Percentiles rank a stretch among this genome's conserved stretches.
Conservation (phyloP, 2,113 vertebrate genomes). For the Rhinolophus sinicus region DNA sequence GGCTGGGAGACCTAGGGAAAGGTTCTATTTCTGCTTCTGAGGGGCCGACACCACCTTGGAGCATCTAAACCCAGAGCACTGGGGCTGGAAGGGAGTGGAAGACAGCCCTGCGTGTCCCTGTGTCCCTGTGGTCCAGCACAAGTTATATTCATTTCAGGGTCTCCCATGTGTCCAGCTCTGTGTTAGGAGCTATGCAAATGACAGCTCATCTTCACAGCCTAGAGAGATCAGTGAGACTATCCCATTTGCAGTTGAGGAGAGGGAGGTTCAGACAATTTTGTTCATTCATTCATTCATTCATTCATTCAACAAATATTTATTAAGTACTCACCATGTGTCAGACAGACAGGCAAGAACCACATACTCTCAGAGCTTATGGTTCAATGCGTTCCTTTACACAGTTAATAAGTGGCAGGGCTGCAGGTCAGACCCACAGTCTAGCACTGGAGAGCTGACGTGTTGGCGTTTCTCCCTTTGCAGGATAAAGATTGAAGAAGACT, state of each 20-base stretch:
- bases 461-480: slow-evolving; percentile 82
- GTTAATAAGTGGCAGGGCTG: background rate
- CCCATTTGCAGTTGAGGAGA: background rate
- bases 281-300: background rate
- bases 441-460: background rate
- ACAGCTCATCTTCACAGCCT: background rate
- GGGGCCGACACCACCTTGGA: background rate
- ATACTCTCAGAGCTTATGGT: background rate
- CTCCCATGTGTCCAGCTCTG: background rate
- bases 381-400: accelerated
- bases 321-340: background rate
- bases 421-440: accelerated
- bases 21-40: background rate
- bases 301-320: background rate
- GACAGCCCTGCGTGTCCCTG: no score
- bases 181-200: background rate
- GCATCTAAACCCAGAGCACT: background rate
- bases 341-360: background rate
- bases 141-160: background rate
- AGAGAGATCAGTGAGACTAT: background rate
- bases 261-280: background rate
- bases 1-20: background rate
- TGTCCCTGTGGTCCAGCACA: background rate
- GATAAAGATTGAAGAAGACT: slow-evolving; percentile 99
- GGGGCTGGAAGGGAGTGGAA: background rate